Percentiles rank a stretch among this genome's conserved stretches.
Evolutionary conservation across 2,113 vertebrate species (phyloP).

Genomic region (Andinoacara biseriatus): DNA sequence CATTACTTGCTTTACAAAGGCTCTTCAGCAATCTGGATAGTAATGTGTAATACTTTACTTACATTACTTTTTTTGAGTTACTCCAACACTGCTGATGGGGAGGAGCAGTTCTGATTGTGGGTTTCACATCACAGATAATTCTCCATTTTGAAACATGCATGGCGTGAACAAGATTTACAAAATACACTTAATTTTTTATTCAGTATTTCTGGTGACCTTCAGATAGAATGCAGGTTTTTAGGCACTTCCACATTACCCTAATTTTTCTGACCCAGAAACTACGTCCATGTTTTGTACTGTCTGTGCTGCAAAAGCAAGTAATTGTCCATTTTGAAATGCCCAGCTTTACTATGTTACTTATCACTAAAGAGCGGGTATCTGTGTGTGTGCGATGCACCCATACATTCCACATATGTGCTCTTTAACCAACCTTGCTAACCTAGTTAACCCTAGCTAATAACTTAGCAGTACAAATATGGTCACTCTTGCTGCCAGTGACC

Average conservation of each 20-base stretch:
- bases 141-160: not conserved
- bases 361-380: not conserved
- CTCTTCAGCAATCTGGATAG: not conserved
- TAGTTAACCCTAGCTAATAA: not conserved
- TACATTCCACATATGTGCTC: not conserved
- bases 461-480: not conserved
- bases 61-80: not conserved
- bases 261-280: not conserved
- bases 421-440: rapidly evolving
- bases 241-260: rapidly evolving
- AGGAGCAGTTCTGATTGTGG: too few species aligned
- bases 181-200: not conserved
- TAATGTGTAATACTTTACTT: too few species aligned
- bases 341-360: not conserved
- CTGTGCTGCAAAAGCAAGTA: not conserved
- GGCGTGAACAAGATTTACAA: not conserved
- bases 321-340: not conserved
- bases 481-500: not conserved
- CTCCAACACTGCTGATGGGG: too few species aligned
- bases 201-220: not conserved
- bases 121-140: too few species aligned
- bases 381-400: not conserved
- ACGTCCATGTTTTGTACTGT: not conserved
- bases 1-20: not conserved
- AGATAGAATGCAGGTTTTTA: not conserved